Conservation (phyloP, 2,113 vertebrate genomes). For the Procavia capensis region DNA sequence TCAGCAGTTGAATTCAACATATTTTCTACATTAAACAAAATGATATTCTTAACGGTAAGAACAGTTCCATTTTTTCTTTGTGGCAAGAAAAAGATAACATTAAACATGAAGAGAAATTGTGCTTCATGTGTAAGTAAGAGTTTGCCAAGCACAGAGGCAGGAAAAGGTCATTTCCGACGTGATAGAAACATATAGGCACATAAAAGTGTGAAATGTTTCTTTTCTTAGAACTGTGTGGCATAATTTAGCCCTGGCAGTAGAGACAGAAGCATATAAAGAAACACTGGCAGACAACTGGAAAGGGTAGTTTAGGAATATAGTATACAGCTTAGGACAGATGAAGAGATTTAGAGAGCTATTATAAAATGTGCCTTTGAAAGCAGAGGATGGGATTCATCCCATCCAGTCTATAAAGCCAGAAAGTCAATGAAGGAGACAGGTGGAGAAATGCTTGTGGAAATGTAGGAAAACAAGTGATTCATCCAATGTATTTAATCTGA, state of each 20-base stretch:
- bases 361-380: not conserved
- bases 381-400: not conserved
- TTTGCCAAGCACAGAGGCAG: not conserved
- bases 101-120: not conserved
- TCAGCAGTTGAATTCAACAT: not conserved
- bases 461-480: not conserved
- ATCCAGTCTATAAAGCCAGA: not conserved
- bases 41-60: not conserved
- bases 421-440: not conserved
- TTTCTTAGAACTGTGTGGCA: not conserved
- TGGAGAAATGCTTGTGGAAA: not conserved
- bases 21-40: constrained; percentile 23
- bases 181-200: not conserved
- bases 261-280: not conserved
- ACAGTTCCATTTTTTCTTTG: not conserved
- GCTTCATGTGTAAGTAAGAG: not conserved
- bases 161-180: not conserved
- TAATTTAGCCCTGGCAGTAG: not conserved
- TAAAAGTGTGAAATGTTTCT: not conserved
- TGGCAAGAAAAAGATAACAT: no score
- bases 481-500: not conserved
- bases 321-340: not conserved
- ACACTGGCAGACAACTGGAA: not conserved
- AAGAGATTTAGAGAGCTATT: not conserved
- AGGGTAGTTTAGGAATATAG: not conserved